phyloP scores from a whole-genome alignment of 2,113 vertebrate genomes.

The Thunnus maccoyii region DNA sequence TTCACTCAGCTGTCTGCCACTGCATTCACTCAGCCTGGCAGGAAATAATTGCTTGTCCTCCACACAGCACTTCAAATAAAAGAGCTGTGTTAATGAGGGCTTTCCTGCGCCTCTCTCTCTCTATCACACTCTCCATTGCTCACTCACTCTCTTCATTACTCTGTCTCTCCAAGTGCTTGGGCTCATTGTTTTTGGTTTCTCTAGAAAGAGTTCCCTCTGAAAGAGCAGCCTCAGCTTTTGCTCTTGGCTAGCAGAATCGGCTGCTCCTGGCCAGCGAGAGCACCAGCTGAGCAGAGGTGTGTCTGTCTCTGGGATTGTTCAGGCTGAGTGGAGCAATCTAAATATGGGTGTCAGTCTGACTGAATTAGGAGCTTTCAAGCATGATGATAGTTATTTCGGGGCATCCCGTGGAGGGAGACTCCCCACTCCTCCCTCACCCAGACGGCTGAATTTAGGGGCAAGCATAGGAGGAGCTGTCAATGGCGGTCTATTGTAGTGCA shows the following conservation, averaged over 20 bases:
- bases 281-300: constrained; percentile 41
- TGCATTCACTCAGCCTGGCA: constrained; percentile 69
- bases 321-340: constrained; percentile 42
- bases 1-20: constrained; percentile 53
- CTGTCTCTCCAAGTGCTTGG: constrained; percentile 46
- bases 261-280: constrained; percentile 10
- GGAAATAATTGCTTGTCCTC: constrained; percentile 83
- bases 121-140: constrained; percentile 55
- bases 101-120: constrained; percentile 69
- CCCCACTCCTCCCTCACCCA: constrained; percentile 26
- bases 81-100: constrained; percentile 84
- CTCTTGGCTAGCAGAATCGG: neutral
- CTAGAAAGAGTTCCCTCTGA: constrained; percentile 33
- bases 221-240: constrained; percentile 12
- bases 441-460: constrained; percentile 49
- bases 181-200: constrained; percentile 61
- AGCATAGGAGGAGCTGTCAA: constrained; percentile 69
- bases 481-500: constrained; percentile 70
- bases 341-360: constrained; percentile 64
- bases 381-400: constrained; percentile 77
- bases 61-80: constrained; percentile 78
- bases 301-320: constrained; percentile 27
- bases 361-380: constrained; percentile 71
- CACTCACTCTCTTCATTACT: constrained; percentile 60
- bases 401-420: constrained; percentile 59